Conservation (phyloP, 2,888 invertebrate species). For the Cactoblastis cactorum region DNA sequence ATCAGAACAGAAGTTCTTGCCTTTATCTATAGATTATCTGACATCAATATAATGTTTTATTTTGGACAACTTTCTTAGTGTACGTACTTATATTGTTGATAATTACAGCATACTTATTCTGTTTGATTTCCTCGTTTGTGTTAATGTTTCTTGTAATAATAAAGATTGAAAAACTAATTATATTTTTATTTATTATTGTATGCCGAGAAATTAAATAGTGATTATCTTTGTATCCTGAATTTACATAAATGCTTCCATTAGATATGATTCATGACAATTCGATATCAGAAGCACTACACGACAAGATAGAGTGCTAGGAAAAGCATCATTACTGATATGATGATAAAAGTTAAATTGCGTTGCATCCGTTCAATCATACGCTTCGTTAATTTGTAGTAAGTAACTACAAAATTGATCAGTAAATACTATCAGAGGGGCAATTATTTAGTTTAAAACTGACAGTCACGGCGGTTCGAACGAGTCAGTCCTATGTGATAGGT, state of each 20-base stretch:
- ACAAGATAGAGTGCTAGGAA: background rate
- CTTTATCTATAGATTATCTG: no score
- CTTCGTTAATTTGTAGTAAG: background rate
- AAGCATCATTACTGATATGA: background rate
- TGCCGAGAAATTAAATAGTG: no score
- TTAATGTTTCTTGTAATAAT: background rate
- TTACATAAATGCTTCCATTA: background rate
- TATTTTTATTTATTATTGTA: no score
- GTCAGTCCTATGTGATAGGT: background rate
- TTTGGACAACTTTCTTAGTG: no score
- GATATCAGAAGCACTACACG: background rate
- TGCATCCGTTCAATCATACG: background rate
- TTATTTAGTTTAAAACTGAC: constrained; percentile 6
- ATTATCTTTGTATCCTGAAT: background rate
- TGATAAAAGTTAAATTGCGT: background rate
- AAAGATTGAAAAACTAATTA: no score
- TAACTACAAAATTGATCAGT: constrained; percentile 8
- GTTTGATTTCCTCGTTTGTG: background rate
- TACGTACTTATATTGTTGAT: background rate
- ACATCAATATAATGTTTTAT: no score
- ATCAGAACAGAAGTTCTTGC: no score
- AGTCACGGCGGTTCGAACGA: constrained; percentile 6
- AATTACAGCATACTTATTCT: background rate
- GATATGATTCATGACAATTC: background rate
- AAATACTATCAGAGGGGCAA: constrained; percentile 1